These are phyloP conservation scores for Armadillidium nasatum DNA, from an alignment of 1,140 invertebrate species.

Conservation along the genomic window DNA sequence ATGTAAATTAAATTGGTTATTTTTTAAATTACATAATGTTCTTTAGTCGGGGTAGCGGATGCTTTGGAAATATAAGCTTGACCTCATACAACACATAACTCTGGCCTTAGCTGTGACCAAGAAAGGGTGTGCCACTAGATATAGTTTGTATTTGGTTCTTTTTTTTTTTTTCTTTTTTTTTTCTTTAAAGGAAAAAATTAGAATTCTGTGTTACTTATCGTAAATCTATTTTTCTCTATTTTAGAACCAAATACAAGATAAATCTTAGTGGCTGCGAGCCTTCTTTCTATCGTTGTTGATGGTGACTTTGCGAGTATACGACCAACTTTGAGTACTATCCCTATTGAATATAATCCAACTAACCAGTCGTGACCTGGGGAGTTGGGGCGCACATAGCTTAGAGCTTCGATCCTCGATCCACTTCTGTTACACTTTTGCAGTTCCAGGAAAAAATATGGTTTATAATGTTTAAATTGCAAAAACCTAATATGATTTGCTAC, in stretches of 20 bases:
- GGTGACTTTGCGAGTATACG: slow-evolving; percentile 3
- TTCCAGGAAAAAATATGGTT: neutral
- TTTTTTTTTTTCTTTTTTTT: neutral
- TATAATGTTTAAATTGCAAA: neutral
- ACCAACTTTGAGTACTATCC: neutral
- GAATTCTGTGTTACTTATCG: neutral
- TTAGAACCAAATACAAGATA: neutral
- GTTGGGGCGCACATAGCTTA: slow-evolving; percentile 5
- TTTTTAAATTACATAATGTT: slow-evolving; percentile 1
- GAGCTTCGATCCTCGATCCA: neutral
- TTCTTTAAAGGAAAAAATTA: too few species aligned
- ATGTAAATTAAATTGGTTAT: slow-evolving; percentile 4
- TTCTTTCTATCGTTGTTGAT: neutral
- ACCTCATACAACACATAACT: slow-evolving; percentile 10
- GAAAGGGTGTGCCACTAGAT: neutral
- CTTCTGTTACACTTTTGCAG: neutral
- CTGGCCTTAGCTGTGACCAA: slow-evolving; percentile 8
- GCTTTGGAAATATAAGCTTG: slow-evolving; percentile 12
- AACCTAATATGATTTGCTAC: neutral
- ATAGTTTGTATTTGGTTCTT: neutral
- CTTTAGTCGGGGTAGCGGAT: slow-evolving; percentile 6
- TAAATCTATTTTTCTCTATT: neutral
- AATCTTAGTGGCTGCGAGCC: neutral
- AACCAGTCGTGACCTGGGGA: neutral
- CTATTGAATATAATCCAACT: neutral